Evolutionary conservation across 1,140 invertebrate species (phyloP).

Genomic region (Heliothis subflexa): DNA sequence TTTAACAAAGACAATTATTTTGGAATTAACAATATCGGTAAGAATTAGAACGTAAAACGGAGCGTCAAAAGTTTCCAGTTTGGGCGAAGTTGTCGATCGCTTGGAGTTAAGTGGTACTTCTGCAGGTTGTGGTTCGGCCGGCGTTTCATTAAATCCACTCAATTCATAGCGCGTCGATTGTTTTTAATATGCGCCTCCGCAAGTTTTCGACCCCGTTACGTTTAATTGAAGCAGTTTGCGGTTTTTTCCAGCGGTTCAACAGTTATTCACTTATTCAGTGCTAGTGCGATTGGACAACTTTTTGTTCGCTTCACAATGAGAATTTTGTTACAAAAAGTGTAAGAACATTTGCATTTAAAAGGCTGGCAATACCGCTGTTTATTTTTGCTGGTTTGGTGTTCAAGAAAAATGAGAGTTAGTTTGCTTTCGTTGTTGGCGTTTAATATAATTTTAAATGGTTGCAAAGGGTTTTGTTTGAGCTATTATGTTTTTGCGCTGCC

Average conservation of each 20-base stretch:
- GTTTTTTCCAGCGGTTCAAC: constrained; percentile 12
- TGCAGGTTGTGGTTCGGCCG: neutral
- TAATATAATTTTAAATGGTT: neutral
- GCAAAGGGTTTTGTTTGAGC: no score
- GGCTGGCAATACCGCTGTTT: neutral
- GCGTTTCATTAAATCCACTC: constrained; percentile 41
- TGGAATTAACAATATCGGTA: no score
- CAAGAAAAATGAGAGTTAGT: neutral
- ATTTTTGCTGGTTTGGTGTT: neutral
- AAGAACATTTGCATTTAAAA: constrained; percentile 34
- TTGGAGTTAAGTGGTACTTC: constrained; percentile 18
- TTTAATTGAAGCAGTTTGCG: constrained; percentile 33
- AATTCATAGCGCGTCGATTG: constrained; percentile 38
- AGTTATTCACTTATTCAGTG: constrained; percentile 27
- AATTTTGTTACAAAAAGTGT: constrained; percentile 23
- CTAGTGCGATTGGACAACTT: constrained; percentile 20
- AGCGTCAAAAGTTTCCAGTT: neutral
- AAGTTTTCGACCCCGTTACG: constrained; percentile 28
- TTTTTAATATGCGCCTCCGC: constrained; percentile 29
- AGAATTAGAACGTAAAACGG: neutral
- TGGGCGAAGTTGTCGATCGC: neutral
- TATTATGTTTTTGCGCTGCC: no score
- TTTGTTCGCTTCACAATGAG: constrained; percentile 23
- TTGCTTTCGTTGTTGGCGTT: neutral
- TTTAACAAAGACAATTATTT: no score